Evolutionary conservation across 2,113 vertebrate genomes (phyloP).

Genomic region (chimpanzee (Pan troglodytes)): NHGRI_mPanTro3-v2.1_pri NC_072410.2:19979001-19979500

Average conservation of each 20-base stretch:
- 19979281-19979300: background rate
- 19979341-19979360: constrained; percentile 43
- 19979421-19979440: constrained; percentile 73
- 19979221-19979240: constrained; percentile 13
- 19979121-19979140: constrained; percentile 68
- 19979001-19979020: constrained; percentile 66
- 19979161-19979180: background rate
- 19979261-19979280: background rate
- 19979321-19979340: constrained; percentile 57
- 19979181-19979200: background rate
- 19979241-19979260: background rate
- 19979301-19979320: constrained; percentile 47
- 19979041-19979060: constrained; percentile 70
- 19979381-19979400: constrained; percentile 71
- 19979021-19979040: constrained; percentile 71
- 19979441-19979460: constrained; percentile 82
- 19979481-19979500: constrained; percentile 76
- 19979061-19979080: constrained; percentile 67
- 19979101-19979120: constrained; percentile 67
- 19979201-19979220: constrained; percentile 42
- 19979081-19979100: constrained; percentile 48
- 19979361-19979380: constrained; percentile 52
- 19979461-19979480: constrained; percentile 80
- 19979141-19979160: constrained; percentile 62
- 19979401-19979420: constrained; percentile 75